Evolutionary conservation across 2,888 invertebrate species (phyloP).

Genomic region (Netelia virgata): DNA sequence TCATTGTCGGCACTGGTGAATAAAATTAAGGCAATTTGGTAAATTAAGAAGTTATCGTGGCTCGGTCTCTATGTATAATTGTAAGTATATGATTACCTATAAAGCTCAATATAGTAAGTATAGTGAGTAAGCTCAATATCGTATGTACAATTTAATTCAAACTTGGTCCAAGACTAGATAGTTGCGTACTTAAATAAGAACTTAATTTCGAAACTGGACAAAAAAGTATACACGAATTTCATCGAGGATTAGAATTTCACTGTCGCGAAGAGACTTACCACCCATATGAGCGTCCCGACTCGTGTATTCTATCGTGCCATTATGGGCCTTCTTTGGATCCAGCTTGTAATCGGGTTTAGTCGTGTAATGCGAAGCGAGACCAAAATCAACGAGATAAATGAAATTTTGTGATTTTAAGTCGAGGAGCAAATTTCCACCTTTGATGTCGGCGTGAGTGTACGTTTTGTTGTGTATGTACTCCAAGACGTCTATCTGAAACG

Average conservation of each 20-base stretch:
- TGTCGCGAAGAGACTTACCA: slow-evolving; percentile 73
- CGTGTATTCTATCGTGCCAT: slow-evolving; percentile 98
- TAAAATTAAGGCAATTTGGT: slow-evolving; percentile 32
- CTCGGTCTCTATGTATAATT: too few species aligned
- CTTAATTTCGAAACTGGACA: too few species aligned
- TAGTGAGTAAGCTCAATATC: too few species aligned
- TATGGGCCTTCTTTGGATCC: slow-evolving; percentile 96
- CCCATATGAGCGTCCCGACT: slow-evolving; percentile 98
- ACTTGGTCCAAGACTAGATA: background rate
- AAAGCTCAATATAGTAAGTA: too few species aligned
- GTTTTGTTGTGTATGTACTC: slow-evolving; percentile 96
- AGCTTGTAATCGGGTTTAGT: slow-evolving; percentile 92
- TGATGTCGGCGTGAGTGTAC: slow-evolving; percentile 98
- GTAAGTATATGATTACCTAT: too few species aligned
- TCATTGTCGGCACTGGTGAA: slow-evolving; percentile 90
- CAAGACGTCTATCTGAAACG: slow-evolving; percentile 92
- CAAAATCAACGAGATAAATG: slow-evolving; percentile 97
- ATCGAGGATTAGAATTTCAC: too few species aligned
- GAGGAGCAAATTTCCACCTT: slow-evolving; percentile 96
- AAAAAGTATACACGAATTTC: too few species aligned
- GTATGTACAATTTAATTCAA: background rate
- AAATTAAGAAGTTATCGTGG: too few species aligned
- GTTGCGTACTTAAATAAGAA: too few species aligned
- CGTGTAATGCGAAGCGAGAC: slow-evolving; percentile 92
- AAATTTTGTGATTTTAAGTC: slow-evolving; percentile 90